phyloP scores from a whole-genome alignment of 2,888 invertebrate species.

The Spodoptera picta region DNA sequence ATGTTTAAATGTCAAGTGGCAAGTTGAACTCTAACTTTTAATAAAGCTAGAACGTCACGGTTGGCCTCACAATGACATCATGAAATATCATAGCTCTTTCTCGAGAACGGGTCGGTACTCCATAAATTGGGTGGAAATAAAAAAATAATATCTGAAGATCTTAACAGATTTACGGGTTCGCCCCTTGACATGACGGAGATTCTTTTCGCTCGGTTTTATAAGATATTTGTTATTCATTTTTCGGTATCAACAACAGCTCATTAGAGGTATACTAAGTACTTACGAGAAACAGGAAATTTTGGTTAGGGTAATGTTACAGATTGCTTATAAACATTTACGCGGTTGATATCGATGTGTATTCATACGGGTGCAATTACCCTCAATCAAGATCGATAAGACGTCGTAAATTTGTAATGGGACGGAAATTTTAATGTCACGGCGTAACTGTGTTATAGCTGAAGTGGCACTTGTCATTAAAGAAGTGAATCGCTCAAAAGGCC shows the following conservation, averaged over 20 bases:
- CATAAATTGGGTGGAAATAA: slow-evolving; percentile 65
- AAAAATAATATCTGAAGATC: slow-evolving; percentile 62
- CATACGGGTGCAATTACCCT: slow-evolving; percentile 19
- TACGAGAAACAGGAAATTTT: not conserved
- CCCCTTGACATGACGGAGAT: slow-evolving; percentile 34
- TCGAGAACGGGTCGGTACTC: slow-evolving; percentile 64
- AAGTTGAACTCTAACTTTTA: slow-evolving; percentile 65
- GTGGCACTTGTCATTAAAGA: slow-evolving; percentile 40
- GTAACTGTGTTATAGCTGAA: slow-evolving; percentile 17
- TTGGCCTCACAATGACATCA: slow-evolving; percentile 68
- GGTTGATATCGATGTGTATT: slow-evolving; percentile 8
- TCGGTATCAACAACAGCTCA: slow-evolving; percentile 34
- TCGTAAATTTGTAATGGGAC: slow-evolving; percentile 8
- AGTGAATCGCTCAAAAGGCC: slow-evolving; percentile 29
- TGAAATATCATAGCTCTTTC: slow-evolving; percentile 77
- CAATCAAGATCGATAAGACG: slow-evolving; percentile 11
- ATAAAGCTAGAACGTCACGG: slow-evolving; percentile 75
- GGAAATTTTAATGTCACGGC: slow-evolving; percentile 30
- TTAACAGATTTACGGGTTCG: slow-evolving; percentile 61
- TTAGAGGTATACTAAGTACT: slow-evolving; percentile 11
- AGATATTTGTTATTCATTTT: slow-evolving; percentile 46
- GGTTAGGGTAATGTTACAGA: slow-evolving; percentile 3
- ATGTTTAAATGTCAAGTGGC: slow-evolving; percentile 27
- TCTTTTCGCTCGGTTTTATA: slow-evolving; percentile 31
- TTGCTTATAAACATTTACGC: not conserved